Base-by-base conservation (phyloP, 1,140 invertebrate genomes). In the Hylaeus anthracinus region DNA sequence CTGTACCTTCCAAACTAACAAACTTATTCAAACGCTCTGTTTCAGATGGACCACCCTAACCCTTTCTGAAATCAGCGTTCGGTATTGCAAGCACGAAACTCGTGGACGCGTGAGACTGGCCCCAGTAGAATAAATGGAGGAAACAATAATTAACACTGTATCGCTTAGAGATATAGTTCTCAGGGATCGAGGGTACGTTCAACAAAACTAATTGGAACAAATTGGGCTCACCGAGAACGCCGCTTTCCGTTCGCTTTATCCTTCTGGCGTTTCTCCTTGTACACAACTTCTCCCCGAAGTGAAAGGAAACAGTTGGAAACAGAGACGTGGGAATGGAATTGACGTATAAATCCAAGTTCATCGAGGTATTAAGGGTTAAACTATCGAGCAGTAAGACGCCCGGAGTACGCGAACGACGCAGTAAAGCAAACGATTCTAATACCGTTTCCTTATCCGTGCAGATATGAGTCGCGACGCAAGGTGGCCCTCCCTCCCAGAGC, bases 321-420 rank as follows among this genome's bases (percentile, higher is more conserved):
- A 69, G 53, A 43, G 56, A 60, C 37, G 64, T 15, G 74, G 45
- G 66, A 79, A 79, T 45, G 51, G 76, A 79, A 79, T 55, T 55
- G 67, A 79, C 67, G 76, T 55, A 43, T 51, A 77, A 70, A 55
- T 71, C 2, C 10, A 14, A 71, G 75, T 78, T 78, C 58, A 60
- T 45, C 67, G 45, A 71, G 15, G 75, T 78, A 67, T 78, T 78
- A 78, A 78, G 56, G n/a, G 58, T 56, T 63, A 60, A 78, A 78
- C 75, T 78, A 56, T 69, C 14, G 73, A 5, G 64, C 73, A 56
- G 72, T 78, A 78, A 72, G 75, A 63, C 67, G 63, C 1, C 48
- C 4, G 60, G 5, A n/a, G 15, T 5, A 6, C 39, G n/a, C 10
- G 48, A 74, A 65, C 66, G 51, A 53, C 61, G 39, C 39, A 63